Evolutionary conservation across 1,140 invertebrate genomes (phyloP).

Genomic region (Ips typographus): DNA sequence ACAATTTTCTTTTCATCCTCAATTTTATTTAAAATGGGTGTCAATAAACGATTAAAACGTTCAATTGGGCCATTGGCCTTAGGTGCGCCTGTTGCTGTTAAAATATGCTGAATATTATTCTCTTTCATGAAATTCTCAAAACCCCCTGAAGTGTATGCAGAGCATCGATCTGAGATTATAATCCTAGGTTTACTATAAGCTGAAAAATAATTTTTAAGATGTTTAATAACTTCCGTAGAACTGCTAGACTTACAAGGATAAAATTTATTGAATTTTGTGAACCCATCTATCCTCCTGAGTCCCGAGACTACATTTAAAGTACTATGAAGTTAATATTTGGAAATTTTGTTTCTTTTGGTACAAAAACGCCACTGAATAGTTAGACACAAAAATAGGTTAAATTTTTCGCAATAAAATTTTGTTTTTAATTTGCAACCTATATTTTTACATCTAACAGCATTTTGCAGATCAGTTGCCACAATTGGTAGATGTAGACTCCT

Average conservation of each 20-base stretch:
- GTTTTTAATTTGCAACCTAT: no score
- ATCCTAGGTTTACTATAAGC: constrained; percentile 41
- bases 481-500: no score
- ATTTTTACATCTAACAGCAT: no score
- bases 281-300: constrained; percentile 39
- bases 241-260: constrained; percentile 27
- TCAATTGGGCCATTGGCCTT: constrained; percentile 49
- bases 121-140: constrained; percentile 16
- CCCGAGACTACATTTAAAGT: no score
- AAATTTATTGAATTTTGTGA: constrained; percentile 39
- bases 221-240: not conserved
- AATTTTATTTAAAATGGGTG: no score
- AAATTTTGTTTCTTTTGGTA: no score
- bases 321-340: no score
- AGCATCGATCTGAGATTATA: constrained; percentile 40
- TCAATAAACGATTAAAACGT: constrained; percentile 44
- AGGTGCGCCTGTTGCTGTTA: constrained; percentile 40
- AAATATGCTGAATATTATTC: constrained; percentile 31
- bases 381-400: no score
- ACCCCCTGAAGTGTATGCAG: constrained; percentile 37
- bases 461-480: no score
- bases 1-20: no score
- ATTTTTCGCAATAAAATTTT: no score
- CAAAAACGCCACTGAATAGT: no score
- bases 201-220: constrained; percentile 30